A percentile compares a stretch with the other conserved stretches of the same genome.
These are phyloP conservation scores for Ceratosolen solmsi DNA, from an alignment of 1,140 invertebrate genomes.

Conservation along the genomic window DNA sequence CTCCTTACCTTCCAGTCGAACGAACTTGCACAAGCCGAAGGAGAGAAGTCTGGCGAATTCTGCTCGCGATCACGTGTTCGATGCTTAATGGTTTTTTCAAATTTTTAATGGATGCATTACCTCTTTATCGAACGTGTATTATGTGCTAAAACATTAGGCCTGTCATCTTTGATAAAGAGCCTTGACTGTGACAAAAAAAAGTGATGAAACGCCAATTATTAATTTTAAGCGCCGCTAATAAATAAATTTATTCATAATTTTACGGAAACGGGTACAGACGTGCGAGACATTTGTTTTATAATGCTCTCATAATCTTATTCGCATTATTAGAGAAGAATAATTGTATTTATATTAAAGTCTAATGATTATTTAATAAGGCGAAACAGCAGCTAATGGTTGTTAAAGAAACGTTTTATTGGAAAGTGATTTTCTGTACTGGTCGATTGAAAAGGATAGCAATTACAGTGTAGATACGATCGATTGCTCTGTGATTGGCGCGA, in stretches of 20 bases:
- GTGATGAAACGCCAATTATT: background rate
- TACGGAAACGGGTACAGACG: too few species aligned
- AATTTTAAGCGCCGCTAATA: background rate
- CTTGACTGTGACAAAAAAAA: background rate
- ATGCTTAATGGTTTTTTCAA: constrained; percentile 18
- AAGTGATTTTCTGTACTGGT: too few species aligned
- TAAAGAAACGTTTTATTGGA: too few species aligned
- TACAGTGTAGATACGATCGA: background rate
- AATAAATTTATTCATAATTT: background rate
- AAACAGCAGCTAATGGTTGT: too few species aligned
- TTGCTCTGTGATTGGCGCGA: background rate
- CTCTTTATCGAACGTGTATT: background rate
- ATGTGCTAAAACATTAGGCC: background rate
- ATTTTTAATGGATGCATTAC: constrained; percentile 28
- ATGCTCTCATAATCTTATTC: too few species aligned
- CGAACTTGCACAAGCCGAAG: background rate
- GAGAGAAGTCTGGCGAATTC: background rate
- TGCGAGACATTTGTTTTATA: too few species aligned
- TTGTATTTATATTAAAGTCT: too few species aligned
- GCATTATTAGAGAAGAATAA: too few species aligned
- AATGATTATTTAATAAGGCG: too few species aligned
- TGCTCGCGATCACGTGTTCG: background rate
- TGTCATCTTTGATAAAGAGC: background rate
- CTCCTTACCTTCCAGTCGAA: background rate
- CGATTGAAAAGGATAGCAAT: background rate